Conservation (phyloP, 2,888 invertebrate species). For the Patella depressa region DNA sequence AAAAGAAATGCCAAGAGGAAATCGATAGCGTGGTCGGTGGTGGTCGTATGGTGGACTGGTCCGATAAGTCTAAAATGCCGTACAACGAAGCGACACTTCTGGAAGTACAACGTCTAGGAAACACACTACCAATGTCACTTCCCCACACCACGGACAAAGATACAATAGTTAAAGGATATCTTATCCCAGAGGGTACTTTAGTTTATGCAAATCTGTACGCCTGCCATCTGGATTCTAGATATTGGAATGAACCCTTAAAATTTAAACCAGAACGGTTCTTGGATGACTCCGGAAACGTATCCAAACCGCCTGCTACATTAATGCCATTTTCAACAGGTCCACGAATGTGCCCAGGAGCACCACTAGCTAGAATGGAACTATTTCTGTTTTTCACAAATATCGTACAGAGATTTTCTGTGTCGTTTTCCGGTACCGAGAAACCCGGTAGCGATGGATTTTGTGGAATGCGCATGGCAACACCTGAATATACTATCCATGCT, state of each 20-base stretch:
- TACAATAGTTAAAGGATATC: constrained; percentile 39
- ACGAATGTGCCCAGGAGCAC: neutral
- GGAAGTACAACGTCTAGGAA: constrained; percentile 50
- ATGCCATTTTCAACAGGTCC: constrained; percentile 61
- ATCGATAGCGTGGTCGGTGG: neutral
- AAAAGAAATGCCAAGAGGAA: neutral
- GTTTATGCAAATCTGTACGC: constrained; percentile 59
- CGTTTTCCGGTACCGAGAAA: no score
- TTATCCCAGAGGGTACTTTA: constrained; percentile 53
- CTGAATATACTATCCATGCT: no score
- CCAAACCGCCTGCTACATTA: constrained; percentile 44
- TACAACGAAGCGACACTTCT: constrained; percentile 49
- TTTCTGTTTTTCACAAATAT: neutral
- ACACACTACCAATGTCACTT: constrained; percentile 46
- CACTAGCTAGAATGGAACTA: neutral
- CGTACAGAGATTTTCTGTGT: neutral
- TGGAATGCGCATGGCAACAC: no score
- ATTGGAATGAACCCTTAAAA: constrained; percentile 54
- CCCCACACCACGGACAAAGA: constrained; percentile 49
- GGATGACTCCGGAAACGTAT: constrained; percentile 43
- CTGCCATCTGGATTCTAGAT: constrained; percentile 56
- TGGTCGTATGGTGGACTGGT: constrained; percentile 27
- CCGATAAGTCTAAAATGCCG: constrained; percentile 43
- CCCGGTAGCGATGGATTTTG: no score
- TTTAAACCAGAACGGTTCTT: constrained; percentile 62